Evolutionary conservation across 2,888 invertebrate species (phyloP).

Genomic region (Drosophila longiperda): DNA sequence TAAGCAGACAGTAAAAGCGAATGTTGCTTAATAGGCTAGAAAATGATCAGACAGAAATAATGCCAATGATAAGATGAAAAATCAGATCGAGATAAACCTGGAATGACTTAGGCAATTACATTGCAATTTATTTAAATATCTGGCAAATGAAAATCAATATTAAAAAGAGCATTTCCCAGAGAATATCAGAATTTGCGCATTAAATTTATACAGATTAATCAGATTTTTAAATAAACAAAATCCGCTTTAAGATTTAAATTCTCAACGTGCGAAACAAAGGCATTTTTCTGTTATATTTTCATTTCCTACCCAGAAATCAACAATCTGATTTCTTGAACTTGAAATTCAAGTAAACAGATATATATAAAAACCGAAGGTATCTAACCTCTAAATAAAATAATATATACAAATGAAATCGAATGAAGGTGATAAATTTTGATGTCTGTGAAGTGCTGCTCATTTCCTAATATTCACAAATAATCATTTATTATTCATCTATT

Average conservation of each 20-base stretch:
- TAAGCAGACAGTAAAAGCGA: conserved; percentile 3
- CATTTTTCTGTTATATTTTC: neutral
- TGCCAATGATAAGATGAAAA: neutral
- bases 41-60: neutral
- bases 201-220: neutral
- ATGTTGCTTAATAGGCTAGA: conserved; percentile 15
- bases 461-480: too few relatives aligned
- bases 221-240: neutral
- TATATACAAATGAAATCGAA: neutral
- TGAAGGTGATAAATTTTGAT: too few relatives aligned
- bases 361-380: neutral
- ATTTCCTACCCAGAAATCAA: neutral
- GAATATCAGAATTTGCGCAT: neutral
- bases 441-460: too few relatives aligned
- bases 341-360: neutral
- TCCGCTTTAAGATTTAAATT: neutral
- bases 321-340: neutral
- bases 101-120: neutral
- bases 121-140: neutral
- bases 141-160: neutral
- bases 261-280: neutral
- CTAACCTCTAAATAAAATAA: too few relatives aligned
- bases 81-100: neutral
- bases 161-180: neutral
- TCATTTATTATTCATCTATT: too few relatives aligned